Evolutionary conservation across 2,888 invertebrate genomes (phyloP), one percentile per base, ranked within the genome.

Genomic region (Panzeria rudis): DNA sequence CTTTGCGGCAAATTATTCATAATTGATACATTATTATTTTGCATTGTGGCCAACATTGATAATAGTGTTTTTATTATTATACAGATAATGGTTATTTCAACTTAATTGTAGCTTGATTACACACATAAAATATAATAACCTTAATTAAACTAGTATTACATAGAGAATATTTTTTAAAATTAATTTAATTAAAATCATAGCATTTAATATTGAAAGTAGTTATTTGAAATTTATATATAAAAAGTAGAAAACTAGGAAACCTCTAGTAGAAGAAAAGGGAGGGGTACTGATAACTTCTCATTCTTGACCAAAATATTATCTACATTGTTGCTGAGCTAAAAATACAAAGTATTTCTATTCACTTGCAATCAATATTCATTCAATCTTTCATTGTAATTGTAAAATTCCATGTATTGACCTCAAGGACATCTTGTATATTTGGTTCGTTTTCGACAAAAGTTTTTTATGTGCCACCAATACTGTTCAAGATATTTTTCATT

Each of bases 81-180:
- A 29, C 41, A 59, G 9, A 69, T 44, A 52, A 13, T 66, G 13
- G 41, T 3, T 11, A 35, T 62, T 62, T 29, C 35, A 15, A 54
- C 29, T 79, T 62, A 52, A 79, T 56, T 75, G 72, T 47, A 73
- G 79, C 25, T 71, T 50, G 44, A 73, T 64, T 71, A 4, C 11
- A 13, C 29, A 66, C 41, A 47, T 50, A 23, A 52, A 61, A 35
- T 59, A 68, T 61, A 38, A 54, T 61, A 29, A 52, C 44, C 54
- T 66, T 73, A 38, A 73, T 80, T 68, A 41, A 68, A 73, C 66
- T 59, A 50, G n/a, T 50, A 20, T 41, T 35, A 4, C n/a, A n/a
- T 4, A n/a, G 41, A 23, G 47, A 71, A 68, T 47, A 23, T 6
- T 11, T 35, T 23, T 50, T 50, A 3, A 38, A 50, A 35, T 23